Conservation (phyloP, 2,888 invertebrate species). For the Ornithoptera alexandrae region DNA sequence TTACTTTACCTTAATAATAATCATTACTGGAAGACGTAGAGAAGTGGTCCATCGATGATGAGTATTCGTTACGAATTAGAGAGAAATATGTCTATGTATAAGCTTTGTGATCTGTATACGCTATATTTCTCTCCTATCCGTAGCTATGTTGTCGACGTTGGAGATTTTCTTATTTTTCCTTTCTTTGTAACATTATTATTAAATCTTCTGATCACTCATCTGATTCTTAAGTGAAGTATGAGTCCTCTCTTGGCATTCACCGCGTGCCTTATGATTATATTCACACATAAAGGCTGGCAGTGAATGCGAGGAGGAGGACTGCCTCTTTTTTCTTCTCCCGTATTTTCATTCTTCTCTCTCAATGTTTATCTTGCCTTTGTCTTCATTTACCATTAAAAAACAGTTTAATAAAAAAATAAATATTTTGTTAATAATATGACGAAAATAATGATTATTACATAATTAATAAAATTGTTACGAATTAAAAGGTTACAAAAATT, state of each 20-base stretch:
- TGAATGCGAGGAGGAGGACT: slow-evolving; percentile 95
- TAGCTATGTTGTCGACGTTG: not conserved
- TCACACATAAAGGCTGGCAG: slow-evolving; percentile 94
- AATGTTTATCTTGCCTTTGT: not conserved
- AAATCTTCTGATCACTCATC: not conserved
- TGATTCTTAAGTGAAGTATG: slow-evolving; percentile 44
- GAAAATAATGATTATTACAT: too few species aligned
- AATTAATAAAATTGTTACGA: too few species aligned
- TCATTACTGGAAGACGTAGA: not conserved
- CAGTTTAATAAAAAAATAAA: not conserved
- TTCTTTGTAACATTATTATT: not conserved
- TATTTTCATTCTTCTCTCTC: not conserved
- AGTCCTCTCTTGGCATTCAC: slow-evolving; percentile 99
- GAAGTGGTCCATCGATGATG: not conserved
- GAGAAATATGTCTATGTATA: slow-evolving; percentile 12
- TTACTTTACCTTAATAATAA: not conserved
- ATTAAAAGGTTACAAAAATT: too few species aligned
- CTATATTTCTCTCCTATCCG: slow-evolving; percentile 7
- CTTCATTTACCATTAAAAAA: not conserved
- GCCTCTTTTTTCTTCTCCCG: slow-evolving; percentile 30
- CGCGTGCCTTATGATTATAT: slow-evolving; percentile 97
- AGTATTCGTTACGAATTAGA: slow-evolving; percentile 2
- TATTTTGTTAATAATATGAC: not conserved
- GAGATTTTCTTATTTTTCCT: slow-evolving; percentile 12
- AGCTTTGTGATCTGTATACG: not conserved